Conservation (phyloP, 2,888 invertebrate species). For the Cetonia aurata region DNA sequence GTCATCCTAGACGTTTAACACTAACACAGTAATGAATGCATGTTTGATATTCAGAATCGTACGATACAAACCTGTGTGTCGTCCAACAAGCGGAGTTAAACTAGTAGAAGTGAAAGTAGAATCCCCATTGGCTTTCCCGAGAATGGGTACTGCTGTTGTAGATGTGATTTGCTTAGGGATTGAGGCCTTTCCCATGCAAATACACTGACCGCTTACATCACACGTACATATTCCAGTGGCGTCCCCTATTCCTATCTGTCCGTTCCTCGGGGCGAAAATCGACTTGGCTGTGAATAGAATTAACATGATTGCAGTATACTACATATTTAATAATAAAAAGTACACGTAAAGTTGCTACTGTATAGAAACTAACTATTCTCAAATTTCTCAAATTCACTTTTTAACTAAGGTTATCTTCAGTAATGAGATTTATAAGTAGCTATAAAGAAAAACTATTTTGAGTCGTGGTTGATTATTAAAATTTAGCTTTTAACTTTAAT, state of each 20-base stretch:
- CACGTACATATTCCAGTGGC: constrained; percentile 70
- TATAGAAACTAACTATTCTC: no score
- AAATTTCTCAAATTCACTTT: no score
- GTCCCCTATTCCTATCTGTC: constrained; percentile 65
- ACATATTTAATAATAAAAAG: no score
- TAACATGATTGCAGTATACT: not conserved
- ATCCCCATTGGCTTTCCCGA: constrained; percentile 18
- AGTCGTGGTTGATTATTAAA: no score
- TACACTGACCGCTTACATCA: constrained; percentile 64
- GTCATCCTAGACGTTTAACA: no score
- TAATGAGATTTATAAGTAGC: no score
- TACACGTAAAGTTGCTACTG: no score
- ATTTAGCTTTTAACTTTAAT: no score
- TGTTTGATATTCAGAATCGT: no score
- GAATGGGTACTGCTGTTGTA: constrained; percentile 23
- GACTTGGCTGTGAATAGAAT: constrained; percentile 59
- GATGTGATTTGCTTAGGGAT: constrained; percentile 14
- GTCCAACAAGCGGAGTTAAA: constrained; percentile 52
- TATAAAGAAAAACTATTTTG: no score
- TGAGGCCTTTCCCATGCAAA: constrained; percentile 57
- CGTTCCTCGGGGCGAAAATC: constrained; percentile 62
- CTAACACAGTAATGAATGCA: no score
- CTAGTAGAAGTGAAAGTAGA: constrained; percentile 26
- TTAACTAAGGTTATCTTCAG: no score
- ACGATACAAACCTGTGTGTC: constrained; percentile 50